A percentile compares a stretch with the other conserved stretches of the same genome.
These are phyloP conservation scores for Andricus curvator DNA, from an alignment of 2,888 invertebrate genomes.

Conservation along the genomic window DNA sequence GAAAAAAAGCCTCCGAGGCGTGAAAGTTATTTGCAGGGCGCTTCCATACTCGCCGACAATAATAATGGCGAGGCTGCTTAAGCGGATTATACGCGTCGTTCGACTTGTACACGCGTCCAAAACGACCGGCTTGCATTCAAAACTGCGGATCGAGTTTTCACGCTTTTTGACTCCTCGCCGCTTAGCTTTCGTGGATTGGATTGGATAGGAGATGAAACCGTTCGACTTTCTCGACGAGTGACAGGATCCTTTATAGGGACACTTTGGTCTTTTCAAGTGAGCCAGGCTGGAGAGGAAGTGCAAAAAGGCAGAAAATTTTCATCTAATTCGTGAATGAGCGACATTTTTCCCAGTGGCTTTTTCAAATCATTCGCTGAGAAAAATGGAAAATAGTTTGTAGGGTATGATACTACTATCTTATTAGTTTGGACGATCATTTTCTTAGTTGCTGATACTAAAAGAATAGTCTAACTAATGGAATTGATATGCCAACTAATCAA, in stretches of 20 bases:
- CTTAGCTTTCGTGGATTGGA: conserved; percentile 29
- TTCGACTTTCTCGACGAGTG: conserved; percentile 47
- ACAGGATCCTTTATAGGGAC: conserved; percentile 19
- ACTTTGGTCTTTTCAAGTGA: conserved; percentile 35
- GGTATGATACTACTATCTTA: too few species aligned
- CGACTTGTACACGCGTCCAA: conserved; percentile 56
- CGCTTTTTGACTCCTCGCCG: conserved; percentile 62
- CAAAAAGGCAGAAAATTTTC: conserved; percentile 50
- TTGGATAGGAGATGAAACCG: conserved; percentile 39
- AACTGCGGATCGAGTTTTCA: conserved; percentile 64
- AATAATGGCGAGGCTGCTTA: conserved; percentile 64
- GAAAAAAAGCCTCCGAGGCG: conserved; percentile 54
- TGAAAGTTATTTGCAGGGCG: conserved; percentile 60
- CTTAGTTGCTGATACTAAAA: too few species aligned
- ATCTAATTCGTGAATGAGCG: conserved; percentile 22
- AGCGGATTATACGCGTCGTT: conserved; percentile 72
- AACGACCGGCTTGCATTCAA: conserved; percentile 56
- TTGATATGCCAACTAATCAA: too few species aligned
- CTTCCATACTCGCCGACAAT: conserved; percentile 43
- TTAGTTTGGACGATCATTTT: too few species aligned
- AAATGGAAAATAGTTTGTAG: too few species aligned
- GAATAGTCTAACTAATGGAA: too few species aligned
- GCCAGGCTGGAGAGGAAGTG: conserved; percentile 42
- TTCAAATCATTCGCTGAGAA: too few species aligned
- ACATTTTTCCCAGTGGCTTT: too few species aligned